These are phyloP conservation scores for Microctenopoma stevenorrisi DNA, from an alignment of 2,797 vertebrate species.

Conservation along the genomic window DNA sequence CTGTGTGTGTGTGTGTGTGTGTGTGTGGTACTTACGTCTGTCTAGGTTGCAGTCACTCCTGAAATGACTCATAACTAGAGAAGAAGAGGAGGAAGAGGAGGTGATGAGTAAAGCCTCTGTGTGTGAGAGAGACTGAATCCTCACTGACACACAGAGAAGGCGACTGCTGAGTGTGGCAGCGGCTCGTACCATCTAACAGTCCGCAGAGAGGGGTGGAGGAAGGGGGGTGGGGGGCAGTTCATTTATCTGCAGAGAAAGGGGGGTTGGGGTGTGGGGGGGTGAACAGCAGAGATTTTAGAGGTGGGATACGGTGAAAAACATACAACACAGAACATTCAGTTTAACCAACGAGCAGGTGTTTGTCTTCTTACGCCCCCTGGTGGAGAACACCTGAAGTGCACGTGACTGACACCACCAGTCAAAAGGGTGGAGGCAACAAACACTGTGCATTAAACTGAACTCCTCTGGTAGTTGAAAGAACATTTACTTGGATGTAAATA, in stretches of 20 bases:
- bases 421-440: no score
- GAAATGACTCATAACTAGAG: conserved; percentile 64
- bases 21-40: conserved; percentile 56
- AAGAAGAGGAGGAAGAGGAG: conserved; percentile 2
- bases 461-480: no score
- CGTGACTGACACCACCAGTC: no score
- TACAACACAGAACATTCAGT: neutral
- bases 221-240: conserved; percentile 5
- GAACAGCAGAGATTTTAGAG: neutral
- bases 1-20: conserved; percentile 18
- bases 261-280: no score
- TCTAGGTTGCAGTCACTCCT: conserved; percentile 54
- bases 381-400: neutral
- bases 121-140: conserved; percentile 28
- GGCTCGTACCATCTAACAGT: conserved; percentile 57
- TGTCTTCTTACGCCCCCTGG: conserved; percentile 4
- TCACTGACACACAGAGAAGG: conserved; percentile 18
- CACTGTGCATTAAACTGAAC: no score
- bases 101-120: conserved; percentile 7
- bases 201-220: conserved; percentile 34
- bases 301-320: neutral
- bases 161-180: conserved; percentile 46
- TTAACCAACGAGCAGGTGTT: neutral
- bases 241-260: conserved; percentile 1
- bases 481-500: no score